phyloP scores from a whole-genome alignment of 2,888 invertebrate genomes.

The Mamestra brassicae region DNA sequence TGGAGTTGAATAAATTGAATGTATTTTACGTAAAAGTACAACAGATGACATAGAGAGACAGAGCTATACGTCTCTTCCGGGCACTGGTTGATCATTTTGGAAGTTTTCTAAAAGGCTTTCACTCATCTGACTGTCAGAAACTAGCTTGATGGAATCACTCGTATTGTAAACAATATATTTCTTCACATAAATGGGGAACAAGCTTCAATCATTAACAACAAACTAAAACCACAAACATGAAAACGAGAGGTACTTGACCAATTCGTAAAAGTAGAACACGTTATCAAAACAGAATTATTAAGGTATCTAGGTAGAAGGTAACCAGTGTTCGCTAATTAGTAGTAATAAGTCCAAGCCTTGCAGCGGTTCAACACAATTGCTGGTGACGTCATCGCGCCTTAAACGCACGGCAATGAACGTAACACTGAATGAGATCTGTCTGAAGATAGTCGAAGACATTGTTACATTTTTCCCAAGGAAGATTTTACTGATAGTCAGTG shows the following conservation, averaged over 20 bases:
- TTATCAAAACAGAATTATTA: constrained; percentile 56
- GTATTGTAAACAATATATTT: too few species aligned
- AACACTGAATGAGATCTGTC: constrained; percentile 59
- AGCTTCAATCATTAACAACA: too few species aligned
- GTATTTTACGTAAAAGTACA: neutral
- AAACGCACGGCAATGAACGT: constrained; percentile 64
- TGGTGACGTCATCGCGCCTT: constrained; percentile 69
- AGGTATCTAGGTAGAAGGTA: constrained; percentile 67
- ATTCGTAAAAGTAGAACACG: constrained; percentile 57
- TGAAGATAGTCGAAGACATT: constrained; percentile 49
- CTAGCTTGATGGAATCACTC: too few species aligned
- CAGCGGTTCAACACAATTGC: constrained; percentile 70
- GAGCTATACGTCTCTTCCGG: too few species aligned
- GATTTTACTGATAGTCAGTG: constrained; percentile 39
- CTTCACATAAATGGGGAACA: too few species aligned
- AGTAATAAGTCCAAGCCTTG: constrained; percentile 72
- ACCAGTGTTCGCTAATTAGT: constrained; percentile 73
- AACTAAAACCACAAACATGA: too few species aligned
- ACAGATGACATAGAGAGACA: neutral
- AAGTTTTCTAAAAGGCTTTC: too few species aligned
- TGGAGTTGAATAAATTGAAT: neutral
- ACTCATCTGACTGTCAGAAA: too few species aligned
- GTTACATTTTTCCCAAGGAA: constrained; percentile 46
- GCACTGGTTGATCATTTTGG: too few species aligned
- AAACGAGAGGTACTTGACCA: constrained; percentile 1